Evolutionary conservation across 2,797 vertebrate genomes (phyloP).

Genomic region (Corythornis leucogaster): DNA sequence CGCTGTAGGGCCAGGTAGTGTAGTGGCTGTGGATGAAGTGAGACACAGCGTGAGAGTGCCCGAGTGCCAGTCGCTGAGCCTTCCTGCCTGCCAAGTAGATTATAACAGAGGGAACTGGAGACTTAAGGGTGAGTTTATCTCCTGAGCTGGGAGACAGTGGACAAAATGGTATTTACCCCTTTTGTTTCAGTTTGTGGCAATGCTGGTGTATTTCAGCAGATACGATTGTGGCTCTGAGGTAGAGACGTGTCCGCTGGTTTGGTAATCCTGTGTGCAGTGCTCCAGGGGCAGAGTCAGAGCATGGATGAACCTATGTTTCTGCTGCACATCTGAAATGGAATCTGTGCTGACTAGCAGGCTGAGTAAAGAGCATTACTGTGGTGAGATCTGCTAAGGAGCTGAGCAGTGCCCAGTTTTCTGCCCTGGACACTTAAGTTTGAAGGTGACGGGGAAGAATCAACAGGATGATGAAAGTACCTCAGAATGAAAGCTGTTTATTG

Average conservation of each 20-base stretch:
- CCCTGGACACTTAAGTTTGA: background rate
- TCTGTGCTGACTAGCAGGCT: background rate
- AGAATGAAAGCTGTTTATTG: background rate
- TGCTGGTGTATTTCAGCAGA: background rate
- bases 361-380: too few relatives aligned
- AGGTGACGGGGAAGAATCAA: background rate
- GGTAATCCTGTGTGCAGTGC: background rate
- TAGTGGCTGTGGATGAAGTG: background rate
- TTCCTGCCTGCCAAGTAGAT: background rate
- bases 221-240: fast-evolving
- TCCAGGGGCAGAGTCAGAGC: background rate
- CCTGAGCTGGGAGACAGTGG: background rate
- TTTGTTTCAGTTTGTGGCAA: background rate
- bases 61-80: fast-evolving
- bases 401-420: background rate
- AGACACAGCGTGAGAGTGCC: background rate
- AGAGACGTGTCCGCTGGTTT: background rate
- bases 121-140: background rate
- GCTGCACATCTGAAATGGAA: background rate
- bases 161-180: background rate
- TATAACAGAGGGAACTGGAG: background rate
- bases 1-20: too few relatives aligned
- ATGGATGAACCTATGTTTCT: background rate
- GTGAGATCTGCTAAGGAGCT: background rate
- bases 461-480: background rate